Base-by-base conservation (phyloP, 2,113 vertebrate genomes). In the Aviceda subcristata region DNA sequence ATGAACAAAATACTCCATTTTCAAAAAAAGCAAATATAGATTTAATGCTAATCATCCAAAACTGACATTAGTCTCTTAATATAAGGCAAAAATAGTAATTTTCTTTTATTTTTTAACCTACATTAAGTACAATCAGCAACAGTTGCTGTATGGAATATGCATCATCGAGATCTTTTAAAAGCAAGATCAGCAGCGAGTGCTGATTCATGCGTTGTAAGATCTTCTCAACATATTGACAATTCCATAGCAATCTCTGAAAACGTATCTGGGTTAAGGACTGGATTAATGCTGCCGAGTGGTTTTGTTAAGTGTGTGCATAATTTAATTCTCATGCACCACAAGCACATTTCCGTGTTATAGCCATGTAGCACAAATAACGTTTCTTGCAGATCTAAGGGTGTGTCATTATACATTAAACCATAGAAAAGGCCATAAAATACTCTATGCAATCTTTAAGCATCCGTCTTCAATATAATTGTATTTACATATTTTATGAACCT, bases 401-500 rank as follows among this genome's bases (percentile, higher is more conserved):
- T 71, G 43, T 89, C 91, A 83, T 84, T 39, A 68, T 41, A 90
- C 36, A 92, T 60, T 48, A 81, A 92, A 86, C 93, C 75, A 96
- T 84, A 97, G 75, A 90, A 97, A 94, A 96, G 78, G 81, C 62
- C 93, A 95, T 92, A 97, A 96, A 97, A 92, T 46, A 92, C 15
- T 94, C 74, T 91, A 95, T 92, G 92, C 83, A 86, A 91, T 87
- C 95, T 96, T 78, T 81, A 97, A 94, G 95, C 43, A 85, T 86
- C 67, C 23, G 6, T 95, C 81, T 88, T 92, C 89, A 97, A 81
- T 73, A 94, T 66, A 97, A 83, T 46, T 79, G 59, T 95, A 97
- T 97, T 97, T 98, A 98, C 80, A 98, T 75, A 79, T 77, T 86
- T 90, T 59, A 94, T 63, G 86, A 96, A 96, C 30, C 96, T 89